Base-by-base conservation (phyloP, 2,888 invertebrate genomes). In the Ectemnius cavifrons region DNA sequence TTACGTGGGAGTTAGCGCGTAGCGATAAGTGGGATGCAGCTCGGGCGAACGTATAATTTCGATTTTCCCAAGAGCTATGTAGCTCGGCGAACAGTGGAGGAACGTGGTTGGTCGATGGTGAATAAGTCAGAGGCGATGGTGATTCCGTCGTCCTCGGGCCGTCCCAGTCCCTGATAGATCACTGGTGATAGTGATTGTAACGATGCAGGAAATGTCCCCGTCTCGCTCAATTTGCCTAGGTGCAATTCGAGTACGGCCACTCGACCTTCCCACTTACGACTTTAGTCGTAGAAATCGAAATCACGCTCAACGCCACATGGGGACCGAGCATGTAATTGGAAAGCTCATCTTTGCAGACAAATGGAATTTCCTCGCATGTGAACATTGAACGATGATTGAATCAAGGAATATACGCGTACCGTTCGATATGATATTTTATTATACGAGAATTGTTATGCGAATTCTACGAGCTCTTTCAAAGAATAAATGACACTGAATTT, bases 231-330 rank as follows among this genome's bases (percentile, higher is more conserved):
- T 84, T 83, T 78, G 70, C 73, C 47, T 60, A 65, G 64, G 63
- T 60, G 75, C 75, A 81, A 82, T 82, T 81, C 69, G 78, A 81
- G 79, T 78, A 83, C 81, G 72, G 75, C 70, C 61, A 56, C 57
- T 11, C 28, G 23, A 59, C n/a, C 59, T 27, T 58, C 49, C 8
- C 64, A 18, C 52, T 52, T 27, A 47, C 13, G 52, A 60, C 20
- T 16, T 18, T 47, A 27, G 23, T n/a, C 58, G 8, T 23, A n/a
- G 66, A 58, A 59, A 46, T 23, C 49, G 61, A 61, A 14, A n/a
- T 56, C 23, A 27, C 46, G 46, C 57, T 71, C 46, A 23, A 52
- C n/a, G 14, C 37, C 37, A 37, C 37, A 37, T 37, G 37, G 37
- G 37, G 37, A 37, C 1, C 5, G 37, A 37, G 37, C 37, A 11